phyloP scores from a whole-genome alignment of 1,140 invertebrate species.

The Maniola jurtina region DNA sequence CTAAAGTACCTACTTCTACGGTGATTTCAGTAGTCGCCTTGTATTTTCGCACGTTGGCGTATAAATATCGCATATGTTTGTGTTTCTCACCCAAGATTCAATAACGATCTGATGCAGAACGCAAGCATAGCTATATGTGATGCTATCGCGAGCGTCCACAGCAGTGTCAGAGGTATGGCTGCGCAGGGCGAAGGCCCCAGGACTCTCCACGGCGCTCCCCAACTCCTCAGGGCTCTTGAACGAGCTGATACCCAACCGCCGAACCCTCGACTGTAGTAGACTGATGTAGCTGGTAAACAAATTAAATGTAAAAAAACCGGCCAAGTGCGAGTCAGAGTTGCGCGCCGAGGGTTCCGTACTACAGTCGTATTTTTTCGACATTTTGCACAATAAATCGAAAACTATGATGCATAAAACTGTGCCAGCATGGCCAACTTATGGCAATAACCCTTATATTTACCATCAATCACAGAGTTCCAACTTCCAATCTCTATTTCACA shows the following conservation, averaged over 20 bases:
- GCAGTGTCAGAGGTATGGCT: slow-evolving; percentile 68
- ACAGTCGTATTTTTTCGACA: no score
- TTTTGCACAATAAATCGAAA: no score
- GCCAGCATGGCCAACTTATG: no score
- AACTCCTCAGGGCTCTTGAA: slow-evolving; percentile 55
- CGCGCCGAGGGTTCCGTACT: no score
- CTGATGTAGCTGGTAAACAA: slow-evolving; percentile 54
- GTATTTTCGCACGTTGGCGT: no score
- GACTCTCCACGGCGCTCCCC: slow-evolving; percentile 74
- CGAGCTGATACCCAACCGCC: slow-evolving; percentile 73
- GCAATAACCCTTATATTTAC: no score
- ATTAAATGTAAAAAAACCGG: slow-evolving; percentile 1
- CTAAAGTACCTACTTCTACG: no score
- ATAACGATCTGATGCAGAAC: slow-evolving; percentile 64
- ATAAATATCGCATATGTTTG: not conserved
- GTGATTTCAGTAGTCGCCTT: no score
- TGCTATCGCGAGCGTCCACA: slow-evolving; percentile 75
- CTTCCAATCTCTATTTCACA: no score
- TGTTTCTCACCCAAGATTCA: slow-evolving; percentile 62
- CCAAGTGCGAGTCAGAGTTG: no score
- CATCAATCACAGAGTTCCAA: not conserved
- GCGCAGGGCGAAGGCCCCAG: slow-evolving; percentile 74
- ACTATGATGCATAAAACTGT: no score
- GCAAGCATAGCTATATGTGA: slow-evolving; percentile 72
- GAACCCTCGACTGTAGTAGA: slow-evolving; percentile 72